Evolutionary conservation across 2,888 invertebrate genomes (phyloP).

Genomic region (Atethmia centrago): DNA sequence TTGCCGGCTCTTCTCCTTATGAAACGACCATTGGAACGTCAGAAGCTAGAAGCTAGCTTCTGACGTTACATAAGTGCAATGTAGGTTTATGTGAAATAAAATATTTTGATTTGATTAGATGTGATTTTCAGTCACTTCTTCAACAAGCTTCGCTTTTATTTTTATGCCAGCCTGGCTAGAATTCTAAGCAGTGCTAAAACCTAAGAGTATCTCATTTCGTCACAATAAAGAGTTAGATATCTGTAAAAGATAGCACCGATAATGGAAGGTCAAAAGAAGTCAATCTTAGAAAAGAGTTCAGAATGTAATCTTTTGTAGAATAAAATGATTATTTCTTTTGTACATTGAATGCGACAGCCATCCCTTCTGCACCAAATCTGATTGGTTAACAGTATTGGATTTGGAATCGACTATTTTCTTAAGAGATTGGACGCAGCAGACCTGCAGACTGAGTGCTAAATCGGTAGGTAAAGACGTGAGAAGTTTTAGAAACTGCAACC

Average conservation of each 20-base stretch:
- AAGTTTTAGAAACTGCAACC: conserved; percentile 8
- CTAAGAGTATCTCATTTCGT: not conserved
- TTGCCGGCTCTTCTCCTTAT: too few species aligned
- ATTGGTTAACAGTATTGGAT: not conserved
- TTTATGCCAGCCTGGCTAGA: not conserved
- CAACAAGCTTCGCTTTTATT: not conserved
- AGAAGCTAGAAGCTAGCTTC: too few species aligned
- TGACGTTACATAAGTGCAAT: too few species aligned
- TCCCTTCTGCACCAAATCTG: not conserved
- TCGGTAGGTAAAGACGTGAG: not conserved
- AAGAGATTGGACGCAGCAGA: not conserved
- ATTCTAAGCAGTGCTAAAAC: not conserved
- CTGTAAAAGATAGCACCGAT: not conserved
- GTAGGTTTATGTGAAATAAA: too few species aligned
- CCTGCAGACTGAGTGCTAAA: conserved; percentile 10
- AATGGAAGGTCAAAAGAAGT: not conserved
- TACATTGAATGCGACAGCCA: not conserved
- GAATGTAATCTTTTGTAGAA: not conserved
- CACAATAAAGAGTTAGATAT: not conserved
- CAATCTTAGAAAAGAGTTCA: not conserved
- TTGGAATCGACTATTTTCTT: conserved; percentile 19
- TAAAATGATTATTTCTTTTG: conserved; percentile 13
- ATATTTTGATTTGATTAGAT: too few species aligned
- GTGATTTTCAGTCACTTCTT: not conserved
- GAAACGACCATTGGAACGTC: too few species aligned